Evolutionary conservation across 2,888 invertebrate species (phyloP).

Genomic region (Tetrapedia diversipes): DNA sequence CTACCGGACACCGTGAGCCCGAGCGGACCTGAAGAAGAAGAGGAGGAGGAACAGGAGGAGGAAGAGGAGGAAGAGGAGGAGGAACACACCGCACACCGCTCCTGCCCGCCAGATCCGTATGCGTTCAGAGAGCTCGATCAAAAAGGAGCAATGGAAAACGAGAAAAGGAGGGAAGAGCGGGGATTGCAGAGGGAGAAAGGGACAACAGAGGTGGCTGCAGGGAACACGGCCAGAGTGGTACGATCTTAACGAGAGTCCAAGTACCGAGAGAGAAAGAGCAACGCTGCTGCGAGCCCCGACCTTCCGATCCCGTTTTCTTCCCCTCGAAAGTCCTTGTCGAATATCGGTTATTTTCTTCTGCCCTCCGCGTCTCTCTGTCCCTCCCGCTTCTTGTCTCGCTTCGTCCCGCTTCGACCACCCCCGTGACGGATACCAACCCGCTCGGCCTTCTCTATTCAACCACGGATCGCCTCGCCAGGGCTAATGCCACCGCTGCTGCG

Average conservation of each 20-base stretch:
- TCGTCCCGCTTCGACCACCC: neutral
- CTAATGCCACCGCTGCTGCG: too few species aligned
- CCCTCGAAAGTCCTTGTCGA: conserved; percentile 59
- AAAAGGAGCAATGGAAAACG: conserved; percentile 26
- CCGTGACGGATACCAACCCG: too few species aligned
- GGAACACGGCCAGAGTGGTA: neutral
- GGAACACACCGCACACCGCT: conserved; percentile 44
- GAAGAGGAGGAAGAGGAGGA: too few species aligned
- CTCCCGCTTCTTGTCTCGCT: too few species aligned
- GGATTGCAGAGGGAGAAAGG: conserved; percentile 6
- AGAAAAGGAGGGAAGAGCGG: conserved; percentile 12
- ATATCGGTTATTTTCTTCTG: conserved; percentile 11
- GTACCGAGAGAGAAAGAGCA: conserved; percentile 9
- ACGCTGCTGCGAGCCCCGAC: conserved; percentile 50
- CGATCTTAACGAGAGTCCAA: conserved; percentile 15
- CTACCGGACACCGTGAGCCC: conserved; percentile 60
- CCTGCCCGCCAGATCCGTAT: conserved; percentile 54
- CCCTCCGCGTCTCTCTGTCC: neutral
- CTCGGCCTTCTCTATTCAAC: neutral
- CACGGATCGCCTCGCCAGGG: neutral
- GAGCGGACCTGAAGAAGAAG: conserved; percentile 45
- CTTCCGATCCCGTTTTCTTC: conserved; percentile 72
- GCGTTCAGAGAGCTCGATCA: conserved; percentile 24
- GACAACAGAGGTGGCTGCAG: neutral
- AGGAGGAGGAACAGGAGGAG: too few species aligned